These are phyloP conservation scores for Drosophila neocordata DNA, from an alignment of 1,140 invertebrate genomes.

Conservation along the genomic window DNA sequence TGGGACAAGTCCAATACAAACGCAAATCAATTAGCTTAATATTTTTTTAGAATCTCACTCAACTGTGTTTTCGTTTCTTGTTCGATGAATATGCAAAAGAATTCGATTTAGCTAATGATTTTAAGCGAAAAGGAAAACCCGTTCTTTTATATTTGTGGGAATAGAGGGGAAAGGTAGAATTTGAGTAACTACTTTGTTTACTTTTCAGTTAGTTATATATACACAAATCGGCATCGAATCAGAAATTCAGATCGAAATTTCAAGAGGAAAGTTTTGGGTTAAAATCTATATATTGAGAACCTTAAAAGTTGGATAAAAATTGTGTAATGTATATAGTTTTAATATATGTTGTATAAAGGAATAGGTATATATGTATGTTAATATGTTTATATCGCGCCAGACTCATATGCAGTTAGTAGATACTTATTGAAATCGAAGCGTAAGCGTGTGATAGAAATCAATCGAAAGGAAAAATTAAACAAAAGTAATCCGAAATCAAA, in stretches of 20 bases:
- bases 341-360: conserved; percentile 36
- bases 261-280: conserved; percentile 18
- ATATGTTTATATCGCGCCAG: conserved; percentile 23
- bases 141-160: not conserved
- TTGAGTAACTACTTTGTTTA: not conserved
- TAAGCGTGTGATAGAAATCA: conserved; percentile 66
- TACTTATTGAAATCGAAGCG: conserved; percentile 46
- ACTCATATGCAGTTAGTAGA: conserved; percentile 71
- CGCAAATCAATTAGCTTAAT: conserved; percentile 70
- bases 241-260: conserved; percentile 15
- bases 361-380: conserved; percentile 15
- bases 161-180: not conserved
- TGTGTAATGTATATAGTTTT: not conserved
- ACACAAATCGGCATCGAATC: conserved; percentile 17
- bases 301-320: not conserved
- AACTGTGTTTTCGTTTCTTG: not conserved
- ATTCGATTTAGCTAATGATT: conserved; percentile 6
- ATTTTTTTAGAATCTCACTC: conserved; percentile 7
- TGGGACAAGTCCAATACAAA: conserved; percentile 77
- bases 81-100: conserved; percentile 29
- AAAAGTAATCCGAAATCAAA: conserved; percentile 16
- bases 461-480: conserved; percentile 15
- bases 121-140: conserved; percentile 9
- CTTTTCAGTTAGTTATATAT: conserved; percentile 16
- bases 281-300: conserved; percentile 39